Evolutionary conservation across 2,888 invertebrate species (phyloP).

Genomic region (Drepana falcataria): DNA sequence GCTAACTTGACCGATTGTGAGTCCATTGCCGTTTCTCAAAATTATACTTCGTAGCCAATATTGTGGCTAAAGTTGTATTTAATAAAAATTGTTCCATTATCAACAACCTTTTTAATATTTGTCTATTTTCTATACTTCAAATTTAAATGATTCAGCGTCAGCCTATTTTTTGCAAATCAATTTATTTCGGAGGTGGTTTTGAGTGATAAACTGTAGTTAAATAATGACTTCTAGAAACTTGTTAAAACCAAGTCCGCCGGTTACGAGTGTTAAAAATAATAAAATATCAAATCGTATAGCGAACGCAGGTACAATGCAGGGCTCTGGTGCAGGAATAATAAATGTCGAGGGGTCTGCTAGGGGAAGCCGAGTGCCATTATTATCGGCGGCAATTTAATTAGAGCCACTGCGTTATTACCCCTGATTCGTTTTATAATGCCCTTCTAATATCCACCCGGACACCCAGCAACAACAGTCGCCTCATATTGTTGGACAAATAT

Average conservation of each 20-base stretch:
- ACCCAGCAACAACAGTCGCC: constrained; percentile 25
- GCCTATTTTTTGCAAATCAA: too few species aligned
- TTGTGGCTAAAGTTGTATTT: too few species aligned
- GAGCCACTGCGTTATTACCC: constrained; percentile 73
- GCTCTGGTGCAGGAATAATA: constrained; percentile 65
- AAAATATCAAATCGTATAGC: constrained; percentile 5
- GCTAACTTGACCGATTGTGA: too few species aligned
- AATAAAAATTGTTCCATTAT: too few species aligned
- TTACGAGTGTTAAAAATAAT: background rate
- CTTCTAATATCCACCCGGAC: constrained; percentile 51
- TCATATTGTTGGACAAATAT: constrained; percentile 35
- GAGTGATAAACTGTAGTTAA: too few species aligned
- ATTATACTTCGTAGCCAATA: too few species aligned
- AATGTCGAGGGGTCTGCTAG: constrained; percentile 69
- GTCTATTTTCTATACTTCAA: too few species aligned
- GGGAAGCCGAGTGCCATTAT: constrained; percentile 71
- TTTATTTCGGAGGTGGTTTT: too few species aligned
- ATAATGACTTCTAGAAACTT: too few species aligned
- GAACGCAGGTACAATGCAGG: constrained; percentile 34
- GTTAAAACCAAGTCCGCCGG: background rate
- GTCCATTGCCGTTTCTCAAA: too few species aligned
- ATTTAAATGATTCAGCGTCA: too few species aligned
- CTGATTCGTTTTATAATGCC: constrained; percentile 74
- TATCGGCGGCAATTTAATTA: constrained; percentile 78
- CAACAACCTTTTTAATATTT: too few species aligned